Base-by-base conservation (phyloP, 2,797 vertebrate species). In the Oryzias sinensis region DNA sequence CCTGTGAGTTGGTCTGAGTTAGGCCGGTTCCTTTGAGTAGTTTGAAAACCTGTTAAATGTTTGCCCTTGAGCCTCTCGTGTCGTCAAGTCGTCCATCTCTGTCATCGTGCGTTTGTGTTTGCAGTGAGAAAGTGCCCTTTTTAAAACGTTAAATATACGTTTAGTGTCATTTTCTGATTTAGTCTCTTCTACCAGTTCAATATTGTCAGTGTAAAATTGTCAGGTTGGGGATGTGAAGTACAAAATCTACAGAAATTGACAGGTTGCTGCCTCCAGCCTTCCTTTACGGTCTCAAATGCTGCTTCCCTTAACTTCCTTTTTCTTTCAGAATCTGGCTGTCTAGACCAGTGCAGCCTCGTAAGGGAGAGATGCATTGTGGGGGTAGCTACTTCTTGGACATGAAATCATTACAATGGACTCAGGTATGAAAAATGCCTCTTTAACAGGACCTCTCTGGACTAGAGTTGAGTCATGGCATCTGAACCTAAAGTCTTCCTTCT, bases 341-440 rank as follows among this genome's bases (percentile, higher is more conserved):
- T 52, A 68, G 70, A 72, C 68, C 65, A 66, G 72, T 68, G 57
- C 62, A 69, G 70, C 76, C 73, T 64, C 85, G 73, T 65, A 74
- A 56, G 24, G 51, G 47, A 65, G 59, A 65, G 56, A 44, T 59
- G 67, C 17, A 47, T 57, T 64, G 53, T 74, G 59, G 33, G 20
- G 60, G 63, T 56, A 80, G 72, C 40, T 70, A 33, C 49, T 60
- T 53, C 58, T 59, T 56, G 65, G 25, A 42, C n/a, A 53, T 59
- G 43, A 51, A 52, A 72, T 80, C 68, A 87, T 87, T 86, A 79
- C 74, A 84, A 61, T 81, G 74, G 58, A 76, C 52, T 43, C 69
- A 67, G 49, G 73, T 76, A 79, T 76, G 75, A 76, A 78, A 79
- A 76, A 70, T 57, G 57, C 71, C 72, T 50, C 68, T 74, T 85